Conservation (phyloP, 2,888 invertebrate species). For the Tipula vernalis region DNA sequence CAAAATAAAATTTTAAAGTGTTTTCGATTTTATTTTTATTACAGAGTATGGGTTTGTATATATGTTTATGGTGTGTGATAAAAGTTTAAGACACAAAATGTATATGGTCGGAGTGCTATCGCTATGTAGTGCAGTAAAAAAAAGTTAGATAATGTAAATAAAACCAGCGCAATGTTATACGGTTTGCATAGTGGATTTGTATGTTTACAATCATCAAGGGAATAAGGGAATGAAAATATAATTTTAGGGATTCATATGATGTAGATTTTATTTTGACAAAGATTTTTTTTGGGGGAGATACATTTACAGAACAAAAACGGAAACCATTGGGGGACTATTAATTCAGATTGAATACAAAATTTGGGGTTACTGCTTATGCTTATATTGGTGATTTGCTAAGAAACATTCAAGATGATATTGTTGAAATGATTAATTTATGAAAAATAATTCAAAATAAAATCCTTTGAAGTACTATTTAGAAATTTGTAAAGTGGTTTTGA, state of each 20-base stretch:
- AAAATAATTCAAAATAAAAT: not conserved
- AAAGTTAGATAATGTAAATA: no score
- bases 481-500: not conserved
- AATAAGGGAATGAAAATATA: not conserved
- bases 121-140: not conserved
- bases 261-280: not conserved
- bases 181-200: not conserved
- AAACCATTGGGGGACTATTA: not conserved
- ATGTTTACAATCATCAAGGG: not conserved
- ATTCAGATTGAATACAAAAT: not conserved
- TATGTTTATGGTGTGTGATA: not conserved
- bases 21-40: no score
- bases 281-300: not conserved
- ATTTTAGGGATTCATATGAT: not conserved
- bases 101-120: not conserved
- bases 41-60: not conserved
- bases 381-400: not conserved
- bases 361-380: not conserved
- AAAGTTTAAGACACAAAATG: not conserved
- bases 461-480: not conserved
- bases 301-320: not conserved
- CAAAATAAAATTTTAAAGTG: no score
- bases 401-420: not conserved
- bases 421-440: not conserved
- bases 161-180: not conserved